phyloP scores from a whole-genome alignment of 2,797 vertebrate genomes.

The Acrossocheilus fasciatus region DNA sequence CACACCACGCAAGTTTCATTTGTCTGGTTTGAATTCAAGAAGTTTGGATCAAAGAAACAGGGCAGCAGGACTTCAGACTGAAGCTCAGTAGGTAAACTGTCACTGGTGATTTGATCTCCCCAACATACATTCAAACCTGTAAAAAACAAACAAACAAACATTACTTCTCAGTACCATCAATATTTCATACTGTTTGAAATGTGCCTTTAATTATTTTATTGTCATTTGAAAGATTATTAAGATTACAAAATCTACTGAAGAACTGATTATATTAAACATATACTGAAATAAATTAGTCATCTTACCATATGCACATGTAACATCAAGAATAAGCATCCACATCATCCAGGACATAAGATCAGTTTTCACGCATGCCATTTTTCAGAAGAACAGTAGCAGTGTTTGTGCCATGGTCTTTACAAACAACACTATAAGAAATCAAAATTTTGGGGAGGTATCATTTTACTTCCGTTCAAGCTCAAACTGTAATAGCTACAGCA shows the following conservation, averaged over 20 bases:
- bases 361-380: neutral
- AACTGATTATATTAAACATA: neutral
- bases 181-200: neutral
- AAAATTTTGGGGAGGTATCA: neutral
- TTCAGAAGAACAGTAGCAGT: neutral
- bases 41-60: conserved; percentile 9
- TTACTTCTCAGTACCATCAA: neutral
- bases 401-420: neutral
- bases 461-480: neutral
- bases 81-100: conserved; percentile 17
- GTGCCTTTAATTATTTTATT: neutral
- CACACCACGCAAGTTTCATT: neutral
- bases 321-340: neutral
- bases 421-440: neutral
- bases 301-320: conserved; percentile 2
- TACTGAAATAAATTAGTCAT: neutral
- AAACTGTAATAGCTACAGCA: neutral
- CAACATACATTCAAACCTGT: neutral
- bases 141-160: neutral
- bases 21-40: neutral
- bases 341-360: neutral
- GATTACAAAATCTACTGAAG: neutral
- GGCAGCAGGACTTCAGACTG: conserved; percentile 40
- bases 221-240: neutral
- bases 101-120: neutral